Conservation (phyloP, 2,888 invertebrate species). For the Lumbricus terrestris region DNA sequence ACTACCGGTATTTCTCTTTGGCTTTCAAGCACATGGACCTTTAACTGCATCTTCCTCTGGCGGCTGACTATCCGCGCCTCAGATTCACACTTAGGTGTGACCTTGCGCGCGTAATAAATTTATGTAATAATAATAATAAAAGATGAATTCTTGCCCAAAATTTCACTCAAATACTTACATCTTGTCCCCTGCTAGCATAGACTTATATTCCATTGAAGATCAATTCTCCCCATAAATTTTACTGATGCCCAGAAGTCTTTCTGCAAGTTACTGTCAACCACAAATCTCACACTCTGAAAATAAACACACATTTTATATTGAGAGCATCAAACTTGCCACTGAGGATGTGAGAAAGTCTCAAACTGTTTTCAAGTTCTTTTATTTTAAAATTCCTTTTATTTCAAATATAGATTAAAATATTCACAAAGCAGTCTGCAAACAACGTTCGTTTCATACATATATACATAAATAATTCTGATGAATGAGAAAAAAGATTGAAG, state of each 20-base stretch:
- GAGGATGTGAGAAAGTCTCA: neutral
- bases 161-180: too few species aligned
- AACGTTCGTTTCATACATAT: neutral
- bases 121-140: too few species aligned
- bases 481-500: neutral
- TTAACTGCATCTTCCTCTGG: too few species aligned
- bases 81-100: too few species aligned
- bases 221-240: neutral
- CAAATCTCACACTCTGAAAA: neutral
- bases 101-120: too few species aligned
- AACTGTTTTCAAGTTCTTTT: neutral
- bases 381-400: neutral
- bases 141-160: too few species aligned
- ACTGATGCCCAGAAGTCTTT: neutral
- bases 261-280: neutral
- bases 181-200: too few species aligned
- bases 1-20: too few species aligned
- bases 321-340: neutral
- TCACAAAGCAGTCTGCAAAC: neutral
- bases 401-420: constrained; percentile 3
- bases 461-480: neutral
- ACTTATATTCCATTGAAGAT: neutral
- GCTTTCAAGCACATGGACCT: too few species aligned
- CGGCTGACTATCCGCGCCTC: too few species aligned
- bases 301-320: neutral